Percentiles rank a stretch among this genome's conserved stretches.
Conservation (phyloP, 2,797 vertebrate genomes). For the Hirundo rustica region DNA sequence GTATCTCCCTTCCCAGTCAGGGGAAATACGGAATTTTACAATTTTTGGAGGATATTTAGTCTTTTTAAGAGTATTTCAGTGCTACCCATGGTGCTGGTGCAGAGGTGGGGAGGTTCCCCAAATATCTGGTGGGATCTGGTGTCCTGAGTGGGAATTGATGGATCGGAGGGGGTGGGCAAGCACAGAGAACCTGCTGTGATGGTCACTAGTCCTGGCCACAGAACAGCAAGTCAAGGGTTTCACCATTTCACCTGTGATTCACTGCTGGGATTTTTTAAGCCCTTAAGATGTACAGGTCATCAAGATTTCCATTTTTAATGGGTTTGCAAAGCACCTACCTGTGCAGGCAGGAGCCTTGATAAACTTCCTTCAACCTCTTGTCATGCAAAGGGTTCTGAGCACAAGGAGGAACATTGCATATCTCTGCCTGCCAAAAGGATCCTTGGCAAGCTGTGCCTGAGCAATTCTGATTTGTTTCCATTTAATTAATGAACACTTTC, state of each 20-base stretch:
- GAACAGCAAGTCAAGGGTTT: background rate
- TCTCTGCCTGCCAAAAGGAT: conserved; percentile 14
- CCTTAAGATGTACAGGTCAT: fast-evolving
- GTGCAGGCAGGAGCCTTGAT: background rate
- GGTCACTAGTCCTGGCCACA: background rate
- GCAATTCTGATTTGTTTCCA: conserved; percentile 24
- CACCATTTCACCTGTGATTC: background rate
- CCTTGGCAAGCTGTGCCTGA: conserved; percentile 43
- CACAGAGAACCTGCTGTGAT: background rate
- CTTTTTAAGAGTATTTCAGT: background rate
- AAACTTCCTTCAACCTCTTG: background rate
- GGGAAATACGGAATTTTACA: background rate
- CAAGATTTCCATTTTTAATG: background rate
- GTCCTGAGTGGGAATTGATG: fast-evolving
- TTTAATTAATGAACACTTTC: conserved; percentile 51
- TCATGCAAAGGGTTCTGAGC: background rate
- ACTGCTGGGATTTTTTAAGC: background rate
- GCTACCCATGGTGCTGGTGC: fast-evolving
- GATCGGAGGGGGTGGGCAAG: background rate
- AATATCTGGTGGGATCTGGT: fast-evolving
- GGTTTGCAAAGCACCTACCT: background rate
- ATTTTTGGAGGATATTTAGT: background rate
- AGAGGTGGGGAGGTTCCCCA: background rate
- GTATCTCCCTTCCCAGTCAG: background rate
- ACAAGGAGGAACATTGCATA: background rate